These are phyloP conservation scores for Alosa alosa DNA, from an alignment of 2,113 vertebrate species.

Conservation along the genomic window DNA sequence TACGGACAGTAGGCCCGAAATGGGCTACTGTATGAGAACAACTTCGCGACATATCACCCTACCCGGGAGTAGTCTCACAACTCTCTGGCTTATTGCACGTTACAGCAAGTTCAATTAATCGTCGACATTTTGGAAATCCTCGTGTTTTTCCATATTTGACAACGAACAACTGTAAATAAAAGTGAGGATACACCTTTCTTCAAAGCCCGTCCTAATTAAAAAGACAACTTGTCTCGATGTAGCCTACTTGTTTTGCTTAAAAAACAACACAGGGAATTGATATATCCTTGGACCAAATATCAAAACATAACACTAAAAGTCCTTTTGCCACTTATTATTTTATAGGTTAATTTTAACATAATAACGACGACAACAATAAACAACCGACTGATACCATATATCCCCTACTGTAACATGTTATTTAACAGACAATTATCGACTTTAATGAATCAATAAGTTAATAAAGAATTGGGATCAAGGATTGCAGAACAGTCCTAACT, in stretches of 20 bases:
- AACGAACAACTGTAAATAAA: not conserved
- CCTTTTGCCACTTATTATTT: not conserved
- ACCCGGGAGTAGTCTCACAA: not conserved
- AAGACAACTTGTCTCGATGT: not conserved
- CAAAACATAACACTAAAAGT: not conserved
- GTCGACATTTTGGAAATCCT: not conserved
- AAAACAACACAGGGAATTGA: not conserved
- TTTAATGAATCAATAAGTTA: conserved; percentile 77
- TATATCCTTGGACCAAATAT: not conserved
- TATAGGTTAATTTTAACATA: not conserved
- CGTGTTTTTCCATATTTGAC: not conserved
- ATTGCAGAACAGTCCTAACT: conserved; percentile 12
- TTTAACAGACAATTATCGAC: conserved; percentile 64
- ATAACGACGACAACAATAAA: not conserved
- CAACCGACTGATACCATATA: not conserved
- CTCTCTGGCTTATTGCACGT: not conserved
- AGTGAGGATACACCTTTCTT: not conserved
- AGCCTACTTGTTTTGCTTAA: not conserved
- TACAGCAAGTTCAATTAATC: not conserved
- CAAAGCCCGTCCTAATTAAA: not conserved
- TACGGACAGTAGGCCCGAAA: not conserved
- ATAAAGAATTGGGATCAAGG: conserved; percentile 75
- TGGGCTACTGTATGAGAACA: not conserved
- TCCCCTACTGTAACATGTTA: not conserved
- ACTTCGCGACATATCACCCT: not conserved